Conservation (phyloP, 2,888 invertebrate species). For the Meandrusa payeni region DNA sequence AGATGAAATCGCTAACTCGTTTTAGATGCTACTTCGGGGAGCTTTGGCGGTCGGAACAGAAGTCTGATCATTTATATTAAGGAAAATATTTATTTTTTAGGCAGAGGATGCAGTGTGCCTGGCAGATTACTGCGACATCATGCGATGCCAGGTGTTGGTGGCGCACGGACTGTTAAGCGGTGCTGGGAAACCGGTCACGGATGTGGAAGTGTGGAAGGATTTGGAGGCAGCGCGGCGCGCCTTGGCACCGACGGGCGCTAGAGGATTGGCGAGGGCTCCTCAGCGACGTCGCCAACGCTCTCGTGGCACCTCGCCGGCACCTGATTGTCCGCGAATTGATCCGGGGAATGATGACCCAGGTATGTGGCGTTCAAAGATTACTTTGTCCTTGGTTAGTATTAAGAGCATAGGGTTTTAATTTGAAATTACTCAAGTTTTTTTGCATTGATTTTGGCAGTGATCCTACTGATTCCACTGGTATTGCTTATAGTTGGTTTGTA, state of each 20-base stretch:
- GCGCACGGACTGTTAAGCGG: slow-evolving; percentile 86
- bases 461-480: too few relatives aligned
- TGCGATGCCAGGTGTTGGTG: slow-evolving; percentile 94
- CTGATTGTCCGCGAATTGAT: slow-evolving; percentile 61
- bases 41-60: too few relatives aligned
- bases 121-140: slow-evolving; percentile 97
- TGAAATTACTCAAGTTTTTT: too few relatives aligned
- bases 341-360: slow-evolving; percentile 45
- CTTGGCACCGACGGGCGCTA: slow-evolving; percentile 77
- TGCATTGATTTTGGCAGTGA: too few relatives aligned
- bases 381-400: too few relatives aligned
- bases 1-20: too few relatives aligned
- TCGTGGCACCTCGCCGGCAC: slow-evolving; percentile 33
- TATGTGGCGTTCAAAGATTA: slow-evolving; percentile 18
- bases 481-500: too few relatives aligned
- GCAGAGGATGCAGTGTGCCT: slow-evolving; percentile 95
- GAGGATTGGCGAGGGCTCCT: slow-evolving; percentile 72
- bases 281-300: slow-evolving; percentile 42
- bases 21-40: too few relatives aligned
- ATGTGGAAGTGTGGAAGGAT: slow-evolving; percentile 91
- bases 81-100: slow-evolving; percentile 61
- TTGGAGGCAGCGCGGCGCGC: slow-evolving; percentile 85
- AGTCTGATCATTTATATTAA: too few relatives aligned
- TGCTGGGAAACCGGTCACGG: slow-evolving; percentile 85
- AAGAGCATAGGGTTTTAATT: too few relatives aligned